Percentiles rank a stretch among this genome's conserved stretches.
phyloP scores from a whole-genome alignment of 2,888 invertebrate species.

The Baccha elongata region DNA sequence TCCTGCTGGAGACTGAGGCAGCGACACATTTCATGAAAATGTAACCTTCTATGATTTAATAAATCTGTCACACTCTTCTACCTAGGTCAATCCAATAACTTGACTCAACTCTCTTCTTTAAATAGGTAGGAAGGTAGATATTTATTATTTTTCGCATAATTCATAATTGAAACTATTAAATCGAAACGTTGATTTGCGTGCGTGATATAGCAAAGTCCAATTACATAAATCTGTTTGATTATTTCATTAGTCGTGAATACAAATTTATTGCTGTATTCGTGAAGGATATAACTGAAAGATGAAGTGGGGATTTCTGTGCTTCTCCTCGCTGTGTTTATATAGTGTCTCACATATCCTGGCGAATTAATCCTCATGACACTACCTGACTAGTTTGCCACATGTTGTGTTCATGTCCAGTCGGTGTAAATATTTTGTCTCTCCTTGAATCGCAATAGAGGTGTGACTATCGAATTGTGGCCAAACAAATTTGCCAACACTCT shows the following conservation, averaged over 20 bases:
- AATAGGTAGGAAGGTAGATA: too few relatives aligned
- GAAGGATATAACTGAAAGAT: neutral
- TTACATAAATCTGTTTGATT: conserved; percentile 72
- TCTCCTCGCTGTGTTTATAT: conserved; percentile 6
- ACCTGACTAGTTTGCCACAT: conserved; percentile 52
- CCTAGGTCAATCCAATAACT: conserved; percentile 7
- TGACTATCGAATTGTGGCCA: conserved; percentile 54
- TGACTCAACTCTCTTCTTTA: neutral
- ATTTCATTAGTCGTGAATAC: conserved; percentile 51
- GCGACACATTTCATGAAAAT: conserved; percentile 48
- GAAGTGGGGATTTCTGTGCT: neutral
- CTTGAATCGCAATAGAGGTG: conserved; percentile 30
- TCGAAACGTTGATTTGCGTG: conserved; percentile 70
- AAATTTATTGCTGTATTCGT: neutral
- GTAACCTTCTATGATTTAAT: conserved; percentile 66
- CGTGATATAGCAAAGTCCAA: conserved; percentile 56
- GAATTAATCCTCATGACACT: conserved; percentile 56
- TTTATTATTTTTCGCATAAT: conserved; percentile 65
- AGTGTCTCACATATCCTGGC: conserved; percentile 45
- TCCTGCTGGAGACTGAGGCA: neutral
- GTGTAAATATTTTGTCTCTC: conserved; percentile 41
- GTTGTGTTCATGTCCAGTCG: conserved; percentile 28
- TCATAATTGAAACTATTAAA: conserved; percentile 73
- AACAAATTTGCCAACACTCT: conserved; percentile 52
- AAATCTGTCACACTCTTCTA: conserved; percentile 54